Conservation (phyloP, 2,113 vertebrate genomes). For the Lamprotornis superbus region DNA sequence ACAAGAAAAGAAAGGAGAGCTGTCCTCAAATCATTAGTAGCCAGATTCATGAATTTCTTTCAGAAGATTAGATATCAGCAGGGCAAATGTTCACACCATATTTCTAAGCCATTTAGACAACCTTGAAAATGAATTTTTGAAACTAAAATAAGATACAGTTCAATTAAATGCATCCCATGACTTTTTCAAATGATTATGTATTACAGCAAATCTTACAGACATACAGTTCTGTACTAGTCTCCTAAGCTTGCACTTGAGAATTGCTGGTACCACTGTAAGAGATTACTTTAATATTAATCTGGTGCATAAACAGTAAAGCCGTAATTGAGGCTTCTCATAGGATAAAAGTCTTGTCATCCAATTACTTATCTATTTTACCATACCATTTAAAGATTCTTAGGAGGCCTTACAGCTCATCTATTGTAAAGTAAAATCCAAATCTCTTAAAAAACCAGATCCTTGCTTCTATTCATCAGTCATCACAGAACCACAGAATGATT, state of each 20-base stretch:
- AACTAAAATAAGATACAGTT: background rate
- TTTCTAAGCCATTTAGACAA: conserved; percentile 2
- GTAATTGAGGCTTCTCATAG: background rate
- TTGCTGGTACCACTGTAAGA: background rate
- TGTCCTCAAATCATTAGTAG: background rate
- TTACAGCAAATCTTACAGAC: background rate
- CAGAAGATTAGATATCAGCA: background rate
- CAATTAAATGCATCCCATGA: background rate
- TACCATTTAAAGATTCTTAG: background rate
- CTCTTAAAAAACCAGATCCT: background rate
- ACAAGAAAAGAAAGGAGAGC: background rate
- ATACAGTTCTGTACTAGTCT: background rate
- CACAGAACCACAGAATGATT: background rate
- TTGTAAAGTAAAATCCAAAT: background rate
- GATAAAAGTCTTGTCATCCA: background rate
- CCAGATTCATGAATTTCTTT: background rate
- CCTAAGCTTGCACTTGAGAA: background rate
- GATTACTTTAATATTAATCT: background rate
- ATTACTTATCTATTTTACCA: background rate
- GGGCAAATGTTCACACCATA: background rate
- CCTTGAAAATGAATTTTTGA: background rate
- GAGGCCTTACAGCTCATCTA: background rate
- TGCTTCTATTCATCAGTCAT: background rate
- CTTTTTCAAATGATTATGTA: background rate
- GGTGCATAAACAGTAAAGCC: background rate